A percentile compares a stretch with the other conserved stretches of the same genome.
Conservation (phyloP, 2,113 vertebrate species). For the Oceanites oceanicus region DNA sequence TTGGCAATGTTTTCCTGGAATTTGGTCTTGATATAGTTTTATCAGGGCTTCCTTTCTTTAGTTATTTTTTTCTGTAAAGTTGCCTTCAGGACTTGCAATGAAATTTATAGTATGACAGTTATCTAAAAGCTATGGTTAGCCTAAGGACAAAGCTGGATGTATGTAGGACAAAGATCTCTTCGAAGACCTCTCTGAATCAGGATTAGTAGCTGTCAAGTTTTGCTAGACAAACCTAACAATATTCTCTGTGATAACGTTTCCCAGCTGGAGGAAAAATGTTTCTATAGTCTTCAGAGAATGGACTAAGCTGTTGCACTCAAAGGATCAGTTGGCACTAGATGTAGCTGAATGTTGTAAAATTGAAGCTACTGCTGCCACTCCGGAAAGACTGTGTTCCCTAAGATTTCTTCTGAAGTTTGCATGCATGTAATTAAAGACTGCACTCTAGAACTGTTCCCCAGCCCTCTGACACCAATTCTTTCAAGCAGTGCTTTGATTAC, state of each 20-base stretch:
- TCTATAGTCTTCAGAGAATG: neutral
- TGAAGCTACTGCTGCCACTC: neutral
- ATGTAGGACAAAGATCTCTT: neutral
- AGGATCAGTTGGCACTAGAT: neutral
- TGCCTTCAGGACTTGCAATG: neutral
- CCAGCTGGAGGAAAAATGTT: neutral
- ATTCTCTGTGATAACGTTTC: slow-evolving; percentile 9
- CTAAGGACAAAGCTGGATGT: neutral
- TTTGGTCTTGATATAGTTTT: neutral
- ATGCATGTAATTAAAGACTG: neutral
- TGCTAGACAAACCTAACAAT: neutral
- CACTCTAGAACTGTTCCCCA: neutral
- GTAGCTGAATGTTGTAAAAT: neutral
- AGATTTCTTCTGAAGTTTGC: neutral
- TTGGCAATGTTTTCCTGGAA: neutral
- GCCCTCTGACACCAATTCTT: neutral
- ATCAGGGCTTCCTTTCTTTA: neutral
- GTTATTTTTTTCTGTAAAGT: neutral
- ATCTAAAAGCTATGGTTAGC: neutral
- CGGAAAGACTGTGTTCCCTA: neutral
- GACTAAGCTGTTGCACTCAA: neutral
- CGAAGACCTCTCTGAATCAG: neutral
- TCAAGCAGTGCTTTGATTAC: neutral
- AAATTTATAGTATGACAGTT: neutral
- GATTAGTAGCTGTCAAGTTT: slow-evolving; percentile 32